These are phyloP conservation scores for Channa striata DNA, from an alignment of 2,797 vertebrate genomes.

Conservation along the genomic window DNA sequence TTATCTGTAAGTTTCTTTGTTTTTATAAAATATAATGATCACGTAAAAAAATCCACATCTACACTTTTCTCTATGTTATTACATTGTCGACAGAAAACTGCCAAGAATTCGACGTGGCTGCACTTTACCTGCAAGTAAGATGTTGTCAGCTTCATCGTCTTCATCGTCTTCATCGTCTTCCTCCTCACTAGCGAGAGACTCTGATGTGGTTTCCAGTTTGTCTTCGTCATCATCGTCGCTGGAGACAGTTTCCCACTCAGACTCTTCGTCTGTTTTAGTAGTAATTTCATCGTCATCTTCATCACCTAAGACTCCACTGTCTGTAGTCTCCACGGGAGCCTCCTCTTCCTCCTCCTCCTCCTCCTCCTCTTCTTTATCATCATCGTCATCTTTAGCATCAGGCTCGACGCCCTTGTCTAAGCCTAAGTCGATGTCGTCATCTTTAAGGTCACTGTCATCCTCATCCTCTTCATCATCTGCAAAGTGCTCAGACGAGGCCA, in stretches of 20 bases:
- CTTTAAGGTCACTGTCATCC: slow-evolving; percentile 48
- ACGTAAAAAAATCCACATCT: too few species aligned
- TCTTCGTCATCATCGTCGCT: slow-evolving; percentile 51
- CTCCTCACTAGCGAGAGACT: slow-evolving; percentile 26
- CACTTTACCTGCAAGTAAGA: slow-evolving; percentile 63
- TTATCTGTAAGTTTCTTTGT: too few species aligned
- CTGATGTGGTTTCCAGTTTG: slow-evolving; percentile 14
- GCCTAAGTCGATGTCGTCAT: slow-evolving; percentile 20
- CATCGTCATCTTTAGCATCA: slow-evolving; percentile 26
- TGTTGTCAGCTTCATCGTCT: slow-evolving; percentile 39
- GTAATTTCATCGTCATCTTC: slow-evolving; percentile 56
- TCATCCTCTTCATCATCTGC: slow-evolving; percentile 75
- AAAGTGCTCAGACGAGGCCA: slow-evolving; percentile 72
- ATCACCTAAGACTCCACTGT: slow-evolving; percentile 71
- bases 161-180: slow-evolving; percentile 25
- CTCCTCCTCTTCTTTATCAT: slow-evolving; percentile 29
- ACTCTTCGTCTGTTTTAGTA: slow-evolving; percentile 52
- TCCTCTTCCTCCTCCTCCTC: slow-evolving; percentile 12
- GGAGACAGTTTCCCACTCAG: slow-evolving; percentile 24
- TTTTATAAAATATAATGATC: too few species aligned
- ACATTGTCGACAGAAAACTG: too few species aligned
- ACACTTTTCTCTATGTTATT: too few species aligned
- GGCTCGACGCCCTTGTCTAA: slow-evolving; percentile 26
- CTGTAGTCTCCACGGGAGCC: slow-evolving; percentile 39
- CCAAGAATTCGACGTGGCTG: background rate